A percentile compares a stretch with the other conserved stretches of the same genome.
phyloP scores from a whole-genome alignment of 2,113 vertebrate genomes.

The Coturnix japonica region DNA sequence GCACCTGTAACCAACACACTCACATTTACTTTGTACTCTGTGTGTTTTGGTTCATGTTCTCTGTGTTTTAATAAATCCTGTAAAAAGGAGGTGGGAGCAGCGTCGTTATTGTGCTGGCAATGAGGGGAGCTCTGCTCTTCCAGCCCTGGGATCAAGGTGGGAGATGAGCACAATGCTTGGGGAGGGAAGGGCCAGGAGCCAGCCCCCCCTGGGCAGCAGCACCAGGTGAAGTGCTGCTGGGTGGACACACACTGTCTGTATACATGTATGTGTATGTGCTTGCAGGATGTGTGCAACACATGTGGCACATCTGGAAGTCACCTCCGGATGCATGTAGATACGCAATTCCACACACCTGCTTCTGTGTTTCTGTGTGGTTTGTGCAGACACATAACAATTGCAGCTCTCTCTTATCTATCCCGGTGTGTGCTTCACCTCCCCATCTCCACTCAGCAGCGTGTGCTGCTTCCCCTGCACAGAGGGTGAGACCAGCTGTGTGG shows the following conservation, averaged over 20 bases:
- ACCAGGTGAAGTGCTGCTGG: neutral
- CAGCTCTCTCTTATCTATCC: neutral
- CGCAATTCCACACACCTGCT: fast-evolving
- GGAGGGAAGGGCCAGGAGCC: neutral
- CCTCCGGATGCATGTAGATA: fast-evolving
- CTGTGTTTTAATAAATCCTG: constrained; percentile 84
- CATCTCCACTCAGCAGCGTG: neutral
- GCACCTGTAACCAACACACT: constrained; percentile 1
- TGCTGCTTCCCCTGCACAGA: neutral
- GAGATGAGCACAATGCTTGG: neutral
- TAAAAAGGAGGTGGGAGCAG: constrained; percentile 27
- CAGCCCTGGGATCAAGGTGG: neutral
- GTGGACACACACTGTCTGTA: too few species aligned
- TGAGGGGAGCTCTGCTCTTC: neutral
- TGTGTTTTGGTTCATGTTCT: constrained; percentile 77
- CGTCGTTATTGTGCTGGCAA: neutral
- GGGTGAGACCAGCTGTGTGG: neutral
- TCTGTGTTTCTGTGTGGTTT: neutral
- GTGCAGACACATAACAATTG: neutral
- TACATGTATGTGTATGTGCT: neutral
- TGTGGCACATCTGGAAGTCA: too few species aligned
- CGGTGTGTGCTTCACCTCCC: neutral
- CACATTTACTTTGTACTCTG: constrained; percentile 66
- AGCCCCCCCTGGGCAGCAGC: neutral
- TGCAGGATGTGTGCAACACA: too few species aligned